Evolutionary conservation across 2,797 vertebrate species (phyloP).

Genomic region (Eulemur rubriventer): DNA sequence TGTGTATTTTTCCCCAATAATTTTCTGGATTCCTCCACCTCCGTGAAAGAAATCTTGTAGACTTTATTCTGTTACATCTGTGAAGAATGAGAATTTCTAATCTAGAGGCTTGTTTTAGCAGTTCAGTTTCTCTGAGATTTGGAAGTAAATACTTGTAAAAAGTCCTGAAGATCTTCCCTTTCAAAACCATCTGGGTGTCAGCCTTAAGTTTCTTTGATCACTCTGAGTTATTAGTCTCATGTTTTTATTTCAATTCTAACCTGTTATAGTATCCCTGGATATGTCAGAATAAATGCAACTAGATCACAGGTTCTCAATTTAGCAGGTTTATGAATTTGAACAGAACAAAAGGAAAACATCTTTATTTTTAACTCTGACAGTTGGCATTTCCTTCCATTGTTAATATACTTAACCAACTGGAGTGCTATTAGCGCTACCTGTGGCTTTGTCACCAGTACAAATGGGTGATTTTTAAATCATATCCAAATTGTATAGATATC

Average conservation of each 20-base stretch:
- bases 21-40: not conserved
- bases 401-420: not conserved
- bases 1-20: not conserved
- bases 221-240: not conserved
- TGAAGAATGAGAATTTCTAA: not conserved
- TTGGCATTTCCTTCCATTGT: not conserved
- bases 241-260: not conserved
- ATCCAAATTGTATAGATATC: not conserved
- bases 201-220: not conserved
- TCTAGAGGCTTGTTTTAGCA: not conserved
- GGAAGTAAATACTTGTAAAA: not conserved
- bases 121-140: not conserved
- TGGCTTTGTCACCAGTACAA: not conserved
- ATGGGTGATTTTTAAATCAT: not conserved
- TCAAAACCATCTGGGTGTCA: not conserved
- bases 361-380: not conserved
- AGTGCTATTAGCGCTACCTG: not conserved
- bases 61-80: not conserved
- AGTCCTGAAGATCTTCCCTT: not conserved
- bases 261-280: not conserved
- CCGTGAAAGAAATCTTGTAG: not conserved
- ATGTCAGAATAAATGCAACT: not conserved
- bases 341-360: not conserved
- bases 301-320: not conserved
- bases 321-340: not conserved